Percentiles rank a stretch among this genome's conserved stretches.
Conservation (phyloP, 2,888 invertebrate genomes). For the Sceliomorpha sp. region DNA sequence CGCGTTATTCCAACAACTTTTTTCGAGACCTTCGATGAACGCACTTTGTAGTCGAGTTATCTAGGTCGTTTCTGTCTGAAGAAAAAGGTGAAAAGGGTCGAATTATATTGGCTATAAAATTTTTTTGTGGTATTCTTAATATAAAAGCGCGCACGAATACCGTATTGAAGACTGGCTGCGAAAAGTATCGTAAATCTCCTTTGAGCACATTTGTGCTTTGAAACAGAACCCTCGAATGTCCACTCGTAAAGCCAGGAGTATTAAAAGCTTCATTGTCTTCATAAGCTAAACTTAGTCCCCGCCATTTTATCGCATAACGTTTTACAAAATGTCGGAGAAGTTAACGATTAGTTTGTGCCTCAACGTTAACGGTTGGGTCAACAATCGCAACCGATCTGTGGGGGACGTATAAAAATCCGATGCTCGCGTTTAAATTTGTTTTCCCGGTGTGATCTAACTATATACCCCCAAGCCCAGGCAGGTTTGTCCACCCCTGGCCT, state of each 20-base stretch:
- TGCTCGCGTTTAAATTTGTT: too few relatives aligned
- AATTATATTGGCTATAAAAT: conserved; percentile 12
- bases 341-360: too few relatives aligned
- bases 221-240: neutral
- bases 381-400: too few relatives aligned
- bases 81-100: conserved; percentile 14
- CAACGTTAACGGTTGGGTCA: too few relatives aligned
- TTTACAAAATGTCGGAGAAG: too few relatives aligned
- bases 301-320: too few relatives aligned
- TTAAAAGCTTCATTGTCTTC: conserved; percentile 4
- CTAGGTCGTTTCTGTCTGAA: neutral
- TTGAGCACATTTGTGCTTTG: conserved; percentile 1
- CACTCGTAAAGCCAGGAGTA: conserved; percentile 5
- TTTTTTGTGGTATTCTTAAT: conserved; percentile 4
- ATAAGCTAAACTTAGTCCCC: neutral
- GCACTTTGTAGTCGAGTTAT: neutral
- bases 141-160: conserved; percentile 12
- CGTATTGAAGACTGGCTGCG: neutral
- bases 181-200: conserved; percentile 7
- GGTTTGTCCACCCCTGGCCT: conserved; percentile 78
- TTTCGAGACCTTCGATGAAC: too few relatives aligned
- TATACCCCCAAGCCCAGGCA: conserved; percentile 46
- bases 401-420: too few relatives aligned
- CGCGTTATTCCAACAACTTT: too few relatives aligned
- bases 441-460: too few relatives aligned